Evolutionary conservation across 2,888 invertebrate species (phyloP), one percentile per base, ranked within the genome.

Genomic region (Blomia tropicalis): DNA sequence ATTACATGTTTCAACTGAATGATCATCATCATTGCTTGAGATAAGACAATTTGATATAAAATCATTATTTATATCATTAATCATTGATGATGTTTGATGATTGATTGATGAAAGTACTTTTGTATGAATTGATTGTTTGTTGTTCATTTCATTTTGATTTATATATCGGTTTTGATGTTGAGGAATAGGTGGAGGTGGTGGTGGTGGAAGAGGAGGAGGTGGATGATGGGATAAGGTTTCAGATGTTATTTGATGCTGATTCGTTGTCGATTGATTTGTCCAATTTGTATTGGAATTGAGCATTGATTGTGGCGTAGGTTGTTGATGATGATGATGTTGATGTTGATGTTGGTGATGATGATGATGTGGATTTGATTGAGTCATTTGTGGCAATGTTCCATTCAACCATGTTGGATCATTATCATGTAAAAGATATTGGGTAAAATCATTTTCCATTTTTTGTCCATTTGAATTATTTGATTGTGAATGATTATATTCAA

Each of bases 401-500:
- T n/a, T n/a, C n/a, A n/a, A n/a, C 5, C 7, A 47, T 7, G 51
- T 47, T 22, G 56, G 56, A 31, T 56, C 56, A 56, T 56, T 56
- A 25, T 56, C 56, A 25, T 56, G 56, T 4, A 56, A 30, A 11
- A 56, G 19, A 36, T 56, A 56, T 36, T 56, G 56, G 22, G 25
- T 56, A 31, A 56, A 56, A 25, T 56, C 56, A 22, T n/a, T 29
- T n/a, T 47, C 51, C 7, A n/a, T 7, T n/a, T 47, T 47, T n/a
- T n/a, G n/a, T n/a, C n/a, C n/a, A n/a, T n/a, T n/a, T n/a, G n/a
- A n/a, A n/a, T n/a, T n/a, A n/a, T n/a, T n/a, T n/a, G n/a, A 7
- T 27, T 22, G 23, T 11, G 51, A 47, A n/a, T n/a, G n/a, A n/a
- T n/a, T n/a, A 27, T 47, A 47, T n/a, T 47, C 51, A 19, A 47